Percentiles rank a stretch among this genome's conserved stretches.
Evolutionary conservation across 2,113 vertebrate species (phyloP).

Genomic region (Hiodon tergisus): DNA sequence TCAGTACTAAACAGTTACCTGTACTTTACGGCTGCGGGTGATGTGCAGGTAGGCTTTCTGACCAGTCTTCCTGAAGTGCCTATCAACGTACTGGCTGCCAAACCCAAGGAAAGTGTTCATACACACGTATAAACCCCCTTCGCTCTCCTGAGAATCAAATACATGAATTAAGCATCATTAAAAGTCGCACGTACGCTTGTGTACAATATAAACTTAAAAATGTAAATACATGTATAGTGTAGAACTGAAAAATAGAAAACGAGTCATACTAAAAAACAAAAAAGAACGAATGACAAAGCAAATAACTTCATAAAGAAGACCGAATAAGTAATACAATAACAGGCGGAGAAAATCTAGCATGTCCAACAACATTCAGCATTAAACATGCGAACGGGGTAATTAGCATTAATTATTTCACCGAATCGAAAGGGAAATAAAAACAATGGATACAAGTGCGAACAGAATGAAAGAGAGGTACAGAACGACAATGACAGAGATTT

Average conservation of each 20-base stretch:
- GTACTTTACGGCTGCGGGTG: conserved; percentile 77
- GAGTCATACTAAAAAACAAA: not conserved
- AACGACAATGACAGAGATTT: not conserved
- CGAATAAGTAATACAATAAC: no score
- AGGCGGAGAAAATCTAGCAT: no score
- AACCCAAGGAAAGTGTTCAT: conserved; percentile 98
- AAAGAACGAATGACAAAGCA: no score
- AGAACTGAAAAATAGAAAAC: not conserved
- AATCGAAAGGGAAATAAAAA: conserved; percentile 1
- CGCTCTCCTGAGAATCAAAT: conserved; percentile 72
- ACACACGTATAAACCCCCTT: conserved; percentile 91
- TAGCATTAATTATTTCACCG: no score
- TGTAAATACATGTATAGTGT: not conserved
- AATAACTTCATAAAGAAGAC: no score
- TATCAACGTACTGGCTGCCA: conserved; percentile 86
- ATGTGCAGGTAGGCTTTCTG: conserved; percentile 91
- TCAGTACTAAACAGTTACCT: conserved; percentile 49
- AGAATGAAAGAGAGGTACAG: not conserved
- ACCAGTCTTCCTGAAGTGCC: conserved; percentile 79
- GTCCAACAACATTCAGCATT: no score
- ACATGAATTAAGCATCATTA: not conserved
- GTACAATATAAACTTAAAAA: not conserved
- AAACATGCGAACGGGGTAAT: no score
- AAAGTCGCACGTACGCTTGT: not conserved
- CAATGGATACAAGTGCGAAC: not conserved